phyloP scores from a whole-genome alignment of 2,113 vertebrate genomes.

The Pelusios castaneus region DNA sequence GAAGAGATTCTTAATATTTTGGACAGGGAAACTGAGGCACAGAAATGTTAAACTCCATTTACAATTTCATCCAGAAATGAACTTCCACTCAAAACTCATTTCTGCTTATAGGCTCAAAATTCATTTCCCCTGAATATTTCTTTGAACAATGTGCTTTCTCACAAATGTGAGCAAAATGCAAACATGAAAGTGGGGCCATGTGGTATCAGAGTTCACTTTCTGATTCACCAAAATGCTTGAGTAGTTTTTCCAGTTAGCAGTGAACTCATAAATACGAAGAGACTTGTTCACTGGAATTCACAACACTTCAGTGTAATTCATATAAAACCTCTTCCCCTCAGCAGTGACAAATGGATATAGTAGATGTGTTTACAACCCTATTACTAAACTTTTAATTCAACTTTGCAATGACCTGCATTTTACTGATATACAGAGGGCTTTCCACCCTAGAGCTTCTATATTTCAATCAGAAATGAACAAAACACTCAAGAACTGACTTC shows the following conservation, averaged over 20 bases:
- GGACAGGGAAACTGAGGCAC: slow-evolving; percentile 27
- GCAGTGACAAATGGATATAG: not conserved
- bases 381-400: not conserved
- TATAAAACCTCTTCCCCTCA: not conserved
- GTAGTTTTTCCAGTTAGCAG: not conserved
- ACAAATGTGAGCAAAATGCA: not conserved
- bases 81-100: not conserved
- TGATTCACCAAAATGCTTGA: not conserved
- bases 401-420: not conserved
- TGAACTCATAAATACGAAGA: not conserved
- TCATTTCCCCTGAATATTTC: not conserved
- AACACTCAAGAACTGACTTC: not conserved
- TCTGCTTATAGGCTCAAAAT: not conserved
- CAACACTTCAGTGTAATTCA: not conserved
- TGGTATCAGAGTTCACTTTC: not conserved
- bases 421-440: not conserved
- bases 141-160: not conserved
- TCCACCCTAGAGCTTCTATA: not conserved
- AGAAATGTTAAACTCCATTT: not conserved
- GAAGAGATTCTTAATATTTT: not conserved
- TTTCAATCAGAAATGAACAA: not conserved
- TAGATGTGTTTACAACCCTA: not conserved
- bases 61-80: not conserved
- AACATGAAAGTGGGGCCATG: not conserved
- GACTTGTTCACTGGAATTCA: not conserved